Conservation (phyloP, 2,888 invertebrate species). For the Listrodromus nycthemerus region DNA sequence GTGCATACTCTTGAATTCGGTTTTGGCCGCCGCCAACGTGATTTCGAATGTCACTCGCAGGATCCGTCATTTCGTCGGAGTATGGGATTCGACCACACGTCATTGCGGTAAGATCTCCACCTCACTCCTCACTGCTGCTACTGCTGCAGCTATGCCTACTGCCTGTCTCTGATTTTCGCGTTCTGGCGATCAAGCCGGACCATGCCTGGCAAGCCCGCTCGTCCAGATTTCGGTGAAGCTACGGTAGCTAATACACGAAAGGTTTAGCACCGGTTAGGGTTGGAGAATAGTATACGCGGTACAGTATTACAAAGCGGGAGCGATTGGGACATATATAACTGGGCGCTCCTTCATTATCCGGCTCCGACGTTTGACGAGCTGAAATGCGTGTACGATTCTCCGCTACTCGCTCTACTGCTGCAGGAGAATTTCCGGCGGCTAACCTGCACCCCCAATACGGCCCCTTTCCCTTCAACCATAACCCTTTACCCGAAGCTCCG, state of each 20-base stretch:
- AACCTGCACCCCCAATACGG: constrained; percentile 40
- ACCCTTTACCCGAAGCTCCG: constrained; percentile 37
- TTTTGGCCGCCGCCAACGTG: constrained; percentile 78
- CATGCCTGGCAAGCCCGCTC: constrained; percentile 37
- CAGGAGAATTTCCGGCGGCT: constrained; percentile 55
- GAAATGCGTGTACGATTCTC: constrained; percentile 60
- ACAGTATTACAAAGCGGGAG: constrained; percentile 42
- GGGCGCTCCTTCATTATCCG: constrained; percentile 65
- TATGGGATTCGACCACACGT: constrained; percentile 83
- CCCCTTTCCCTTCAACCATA: not conserved
- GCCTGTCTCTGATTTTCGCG: constrained; percentile 80
- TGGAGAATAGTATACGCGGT: constrained; percentile 13
- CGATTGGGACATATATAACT: constrained; percentile 45
- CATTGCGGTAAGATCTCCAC: constrained; percentile 84
- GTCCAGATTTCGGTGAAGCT: constrained; percentile 63
- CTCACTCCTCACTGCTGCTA: constrained; percentile 62
- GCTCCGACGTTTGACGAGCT: constrained; percentile 65
- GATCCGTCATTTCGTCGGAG: constrained; percentile 83
- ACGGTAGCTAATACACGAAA: constrained; percentile 54
- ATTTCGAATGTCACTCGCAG: constrained; percentile 84
- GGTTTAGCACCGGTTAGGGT: constrained; percentile 50
- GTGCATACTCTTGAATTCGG: constrained; percentile 69
- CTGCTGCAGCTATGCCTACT: constrained; percentile 66
- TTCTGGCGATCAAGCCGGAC: constrained; percentile 77
- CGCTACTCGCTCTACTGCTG: constrained; percentile 36